Conservation (phyloP, 2,797 vertebrate species). For the Limosa lapponica region DNA sequence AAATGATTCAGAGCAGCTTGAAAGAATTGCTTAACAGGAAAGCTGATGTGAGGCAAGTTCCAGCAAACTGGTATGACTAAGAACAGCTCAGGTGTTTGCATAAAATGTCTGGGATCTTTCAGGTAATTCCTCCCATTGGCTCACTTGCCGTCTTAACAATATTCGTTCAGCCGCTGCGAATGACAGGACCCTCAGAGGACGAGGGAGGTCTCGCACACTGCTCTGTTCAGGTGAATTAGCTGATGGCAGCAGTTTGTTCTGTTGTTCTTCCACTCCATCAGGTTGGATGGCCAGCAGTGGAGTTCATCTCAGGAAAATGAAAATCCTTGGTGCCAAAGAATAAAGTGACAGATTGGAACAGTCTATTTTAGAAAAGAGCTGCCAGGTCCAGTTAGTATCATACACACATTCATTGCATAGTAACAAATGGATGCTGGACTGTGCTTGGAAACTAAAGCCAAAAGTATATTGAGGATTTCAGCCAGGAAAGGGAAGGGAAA, state of each 20-base stretch:
- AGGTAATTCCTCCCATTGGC: neutral
- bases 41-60: neutral
- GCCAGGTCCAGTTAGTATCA: slow-evolving; percentile 49
- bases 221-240: neutral
- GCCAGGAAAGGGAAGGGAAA: slow-evolving; percentile 17
- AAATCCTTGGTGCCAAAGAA: slow-evolving; percentile 30
- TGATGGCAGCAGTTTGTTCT: neutral
- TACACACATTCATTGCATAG: neutral
- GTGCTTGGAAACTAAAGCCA: slow-evolving; percentile 10
- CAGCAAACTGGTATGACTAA: neutral
- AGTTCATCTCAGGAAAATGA: slow-evolving; percentile 57
- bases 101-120: neutral
- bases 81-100: neutral
- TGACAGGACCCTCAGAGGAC: neutral
- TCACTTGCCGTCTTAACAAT: neutral
- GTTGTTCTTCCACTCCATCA: neutral
- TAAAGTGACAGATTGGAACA: slow-evolving; percentile 47
- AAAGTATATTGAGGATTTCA: slow-evolving; percentile 6
- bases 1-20: neutral
- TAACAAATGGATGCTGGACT: slow-evolving; percentile 35
- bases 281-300: neutral
- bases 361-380: slow-evolving; percentile 59
- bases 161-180: neutral
- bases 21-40: neutral
- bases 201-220: neutral